These are phyloP conservation scores for Sciurus niger DNA, from an alignment of 2,113 vertebrate species.

Conservation along the genomic window DNA sequence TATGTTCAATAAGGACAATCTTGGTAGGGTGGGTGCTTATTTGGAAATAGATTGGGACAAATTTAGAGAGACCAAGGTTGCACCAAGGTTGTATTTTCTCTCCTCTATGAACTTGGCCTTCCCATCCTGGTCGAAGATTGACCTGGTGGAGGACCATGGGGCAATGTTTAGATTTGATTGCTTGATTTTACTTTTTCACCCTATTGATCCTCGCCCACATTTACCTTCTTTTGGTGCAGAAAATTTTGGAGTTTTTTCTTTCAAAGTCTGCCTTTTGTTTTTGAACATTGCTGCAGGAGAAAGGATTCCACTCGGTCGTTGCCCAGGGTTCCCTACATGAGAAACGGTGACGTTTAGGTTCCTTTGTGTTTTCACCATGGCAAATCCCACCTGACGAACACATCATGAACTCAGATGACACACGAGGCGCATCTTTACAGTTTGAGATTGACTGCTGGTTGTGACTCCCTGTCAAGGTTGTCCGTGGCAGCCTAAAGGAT, in stretches of 20 bases:
- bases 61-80: background rate
- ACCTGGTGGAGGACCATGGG: background rate
- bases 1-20: slow-evolving; percentile 6
- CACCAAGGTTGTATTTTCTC: background rate
- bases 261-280: slow-evolving; percentile 58
- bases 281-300: slow-evolving; percentile 21
- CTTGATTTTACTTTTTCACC: slow-evolving; percentile 64
- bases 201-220: slow-evolving; percentile 43
- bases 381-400: background rate
- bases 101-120: background rate
- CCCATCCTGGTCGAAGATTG: background rate
- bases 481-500: background rate
- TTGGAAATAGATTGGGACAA: background rate
- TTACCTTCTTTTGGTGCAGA: slow-evolving; percentile 51
- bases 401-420: background rate
- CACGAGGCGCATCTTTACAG: background rate
- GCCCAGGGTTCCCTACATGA: background rate
- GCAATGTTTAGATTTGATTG: slow-evolving; percentile 52
- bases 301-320: background rate
- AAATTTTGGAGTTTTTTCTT: slow-evolving; percentile 51
- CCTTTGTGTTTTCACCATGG: background rate
- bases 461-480: background rate
- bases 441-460: background rate
- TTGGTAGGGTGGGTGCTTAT: slow-evolving; percentile 4
- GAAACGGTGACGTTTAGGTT: background rate